Conservation (phyloP, 1,140 invertebrate species). For the Gryllus bimaculatus region DNA sequence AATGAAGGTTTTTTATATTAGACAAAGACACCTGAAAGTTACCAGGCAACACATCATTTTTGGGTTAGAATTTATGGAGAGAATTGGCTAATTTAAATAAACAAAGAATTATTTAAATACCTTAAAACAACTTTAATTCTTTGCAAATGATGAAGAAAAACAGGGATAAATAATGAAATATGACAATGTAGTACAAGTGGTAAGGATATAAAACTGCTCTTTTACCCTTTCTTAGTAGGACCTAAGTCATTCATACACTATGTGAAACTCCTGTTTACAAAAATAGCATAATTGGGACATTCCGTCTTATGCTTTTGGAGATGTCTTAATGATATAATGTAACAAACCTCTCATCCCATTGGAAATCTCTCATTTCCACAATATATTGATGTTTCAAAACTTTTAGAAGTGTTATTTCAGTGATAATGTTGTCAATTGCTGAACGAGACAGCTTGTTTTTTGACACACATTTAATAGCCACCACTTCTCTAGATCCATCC, state of each 20-base stretch:
- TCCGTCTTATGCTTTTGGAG: too few species aligned
- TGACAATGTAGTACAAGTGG: background rate
- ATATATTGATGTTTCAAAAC: slow-evolving; percentile 73
- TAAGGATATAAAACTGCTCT: background rate
- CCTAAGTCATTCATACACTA: too few species aligned
- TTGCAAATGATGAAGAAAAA: background rate
- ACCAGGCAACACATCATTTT: background rate
- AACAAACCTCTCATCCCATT: slow-evolving; percentile 58
- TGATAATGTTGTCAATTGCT: slow-evolving; percentile 71
- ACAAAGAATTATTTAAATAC: slow-evolving; percentile 7
- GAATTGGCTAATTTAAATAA: slow-evolving; percentile 1
- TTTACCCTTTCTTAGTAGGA: background rate
- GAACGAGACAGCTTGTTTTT: slow-evolving; percentile 62
- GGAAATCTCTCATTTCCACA: slow-evolving; percentile 75
- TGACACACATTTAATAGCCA: slow-evolving; percentile 77
- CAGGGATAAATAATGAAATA: background rate
- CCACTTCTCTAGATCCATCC: slow-evolving; percentile 49
- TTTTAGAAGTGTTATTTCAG: slow-evolving; percentile 78
- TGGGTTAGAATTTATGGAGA: background rate
- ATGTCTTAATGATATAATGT: background rate
- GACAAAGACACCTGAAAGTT: background rate
- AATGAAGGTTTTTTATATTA: background rate
- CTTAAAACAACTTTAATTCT: background rate
- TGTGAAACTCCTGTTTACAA: too few species aligned
- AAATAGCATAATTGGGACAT: too few species aligned